Evolutionary conservation across 2,797 vertebrate genomes (phyloP).

Genomic region (Periparus ater): DNA sequence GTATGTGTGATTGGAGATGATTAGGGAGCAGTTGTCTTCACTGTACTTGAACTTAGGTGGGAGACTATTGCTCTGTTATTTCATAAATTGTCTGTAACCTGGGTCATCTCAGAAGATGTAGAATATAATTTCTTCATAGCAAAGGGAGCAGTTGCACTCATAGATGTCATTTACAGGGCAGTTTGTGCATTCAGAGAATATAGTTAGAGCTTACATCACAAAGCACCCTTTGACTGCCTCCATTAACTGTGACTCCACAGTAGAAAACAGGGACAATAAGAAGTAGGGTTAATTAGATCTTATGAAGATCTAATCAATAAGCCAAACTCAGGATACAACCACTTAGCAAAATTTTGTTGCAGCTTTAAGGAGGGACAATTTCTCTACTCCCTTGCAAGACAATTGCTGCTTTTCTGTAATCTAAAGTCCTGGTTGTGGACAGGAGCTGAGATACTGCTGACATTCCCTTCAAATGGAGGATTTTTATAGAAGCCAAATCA

Average conservation of each 20-base stretch:
- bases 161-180: not conserved
- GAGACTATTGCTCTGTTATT: not conserved
- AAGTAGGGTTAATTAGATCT: not conserved
- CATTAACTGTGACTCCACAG: not conserved
- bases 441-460: not conserved
- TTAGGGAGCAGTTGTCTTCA: not conserved
- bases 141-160: not conserved
- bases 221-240: not conserved
- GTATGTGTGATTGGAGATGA: not conserved
- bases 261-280: not conserved
- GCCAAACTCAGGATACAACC: not conserved
- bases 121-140: not conserved
- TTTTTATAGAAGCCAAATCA: slow-evolving; percentile 36
- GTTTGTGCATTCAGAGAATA: not conserved
- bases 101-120: fast-evolving
- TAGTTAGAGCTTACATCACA: not conserved
- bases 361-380: not conserved
- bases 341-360: not conserved
- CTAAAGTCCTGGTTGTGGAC: not conserved
- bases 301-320: not conserved
- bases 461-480: slow-evolving; percentile 30
- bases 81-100: not conserved
- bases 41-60: fast-evolving
- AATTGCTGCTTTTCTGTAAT: not conserved
- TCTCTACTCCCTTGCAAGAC: not conserved